Conservation (phyloP, 2,113 vertebrate species). For the Cervus canadensis region DNA sequence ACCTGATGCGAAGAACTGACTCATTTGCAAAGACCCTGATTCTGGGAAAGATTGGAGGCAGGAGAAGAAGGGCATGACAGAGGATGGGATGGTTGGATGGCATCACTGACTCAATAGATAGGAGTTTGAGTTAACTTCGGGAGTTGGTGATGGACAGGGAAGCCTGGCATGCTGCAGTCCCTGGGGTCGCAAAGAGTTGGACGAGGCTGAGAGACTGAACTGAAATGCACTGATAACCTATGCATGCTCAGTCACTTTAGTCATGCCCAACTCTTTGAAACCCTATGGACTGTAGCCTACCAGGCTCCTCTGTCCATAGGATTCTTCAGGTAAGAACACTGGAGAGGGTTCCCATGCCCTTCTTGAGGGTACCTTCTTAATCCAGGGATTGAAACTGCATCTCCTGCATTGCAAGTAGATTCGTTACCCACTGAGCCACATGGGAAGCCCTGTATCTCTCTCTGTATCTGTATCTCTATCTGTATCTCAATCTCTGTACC, state of each 20-base stretch:
- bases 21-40: not conserved
- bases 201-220: not conserved
- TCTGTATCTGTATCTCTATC: not conserved
- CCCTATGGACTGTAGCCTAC: not conserved
- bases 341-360: not conserved
- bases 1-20: not conserved
- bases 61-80: not conserved
- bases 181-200: fast-evolving
- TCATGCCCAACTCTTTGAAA: not conserved
- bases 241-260: not conserved
- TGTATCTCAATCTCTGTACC: not conserved
- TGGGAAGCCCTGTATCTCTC: not conserved
- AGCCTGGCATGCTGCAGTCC: not conserved
- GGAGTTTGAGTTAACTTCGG: not conserved
- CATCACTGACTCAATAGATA: not conserved
- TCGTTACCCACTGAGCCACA: not conserved
- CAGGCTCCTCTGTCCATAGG: not conserved
- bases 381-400: not conserved
- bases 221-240: not conserved
- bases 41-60: not conserved
- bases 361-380: not conserved
- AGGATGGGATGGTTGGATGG: not conserved
- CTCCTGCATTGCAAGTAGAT: not conserved
- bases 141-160: not conserved
- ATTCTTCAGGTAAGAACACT: not conserved